Percentiles rank a stretch among this genome's conserved stretches.
Evolutionary conservation across 2,888 invertebrate genomes (phyloP).

Genomic region (Caenorhabditis angaria): DNA sequence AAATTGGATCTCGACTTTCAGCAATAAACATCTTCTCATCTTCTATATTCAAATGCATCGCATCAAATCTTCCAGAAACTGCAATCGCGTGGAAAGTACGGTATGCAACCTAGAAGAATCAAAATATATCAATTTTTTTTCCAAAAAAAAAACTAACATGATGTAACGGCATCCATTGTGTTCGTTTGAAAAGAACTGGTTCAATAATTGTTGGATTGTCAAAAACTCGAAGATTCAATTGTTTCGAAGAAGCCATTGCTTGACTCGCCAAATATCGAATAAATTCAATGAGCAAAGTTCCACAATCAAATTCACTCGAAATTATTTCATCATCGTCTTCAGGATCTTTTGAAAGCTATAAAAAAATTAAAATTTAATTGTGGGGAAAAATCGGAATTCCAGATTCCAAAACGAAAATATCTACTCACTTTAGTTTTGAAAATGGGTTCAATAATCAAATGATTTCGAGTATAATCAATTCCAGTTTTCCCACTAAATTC

Average conservation of each 20-base stretch:
- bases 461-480: not conserved
- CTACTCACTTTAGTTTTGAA: not conserved
- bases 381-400: not conserved
- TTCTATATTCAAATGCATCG: slow-evolving; percentile 25
- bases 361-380: not conserved
- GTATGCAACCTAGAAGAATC: slow-evolving; percentile 46
- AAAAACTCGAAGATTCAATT: slow-evolving; percentile 25
- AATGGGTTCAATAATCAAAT: not conserved
- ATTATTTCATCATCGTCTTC: not conserved
- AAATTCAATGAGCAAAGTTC: slow-evolving; percentile 33
- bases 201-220: slow-evolving; percentile 13
- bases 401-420: not conserved
- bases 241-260: slow-evolving; percentile 23
- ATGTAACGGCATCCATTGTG: slow-evolving; percentile 34
- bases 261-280: slow-evolving; percentile 36
- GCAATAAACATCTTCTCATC: slow-evolving; percentile 8
- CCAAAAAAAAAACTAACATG: slow-evolving; percentile 13
- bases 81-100: slow-evolving; percentile 54
- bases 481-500: slow-evolving; percentile 17
- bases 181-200: slow-evolving; percentile 13
- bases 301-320: slow-evolving; percentile 14
- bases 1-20: slow-evolving; percentile 44
- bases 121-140: not conserved
- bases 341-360: slow-evolving; percentile 8
- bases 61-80: slow-evolving; percentile 50